Evolutionary conservation across 2,113 vertebrate species (phyloP), one percentile per base, ranked within the genome.

Genomic region (Myodes glareolus): DNA sequence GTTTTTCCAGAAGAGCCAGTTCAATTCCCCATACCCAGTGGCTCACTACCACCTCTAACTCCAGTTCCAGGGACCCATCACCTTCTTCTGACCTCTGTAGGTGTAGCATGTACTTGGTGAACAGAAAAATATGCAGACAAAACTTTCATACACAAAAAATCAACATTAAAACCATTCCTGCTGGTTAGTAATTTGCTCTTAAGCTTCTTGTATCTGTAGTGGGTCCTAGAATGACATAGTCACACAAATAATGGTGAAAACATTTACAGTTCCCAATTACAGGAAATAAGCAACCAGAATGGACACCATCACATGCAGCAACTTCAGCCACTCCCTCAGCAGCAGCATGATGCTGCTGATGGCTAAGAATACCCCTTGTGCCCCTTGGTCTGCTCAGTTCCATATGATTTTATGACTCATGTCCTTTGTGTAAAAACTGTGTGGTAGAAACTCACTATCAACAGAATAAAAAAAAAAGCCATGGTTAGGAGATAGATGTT

Each of bases 351-450:
- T 36, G 47, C 36, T 67, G n/a, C 16, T 77, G 63, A 17, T 16
- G 29, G 17, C 58, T 58, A 3, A 0, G 0, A 3, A 12, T 11
- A 5, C 58, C 19, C 0, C 7, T 39, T 75, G 31, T 65, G 21
- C 58, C 31, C 82, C 31, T 36, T 75, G 6, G 19, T n/a, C 17
- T 73, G 29, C 58, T 94, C 16, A 21, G 9, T 14, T 58, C 19
- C 58, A 58, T 21, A 21, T 58, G 58, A 36, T 16, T 67, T 4
- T 23, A 58, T 45, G 17, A 23, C n/a, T 14, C 45, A 70, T 3
- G 9, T 36, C 11, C 23, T 50, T 76, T 65, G 67, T 2, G 50
- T 10, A 5, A 45, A n/a, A 90, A 17, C 13, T 81, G 10, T 39
- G 9, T 45, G 5, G 8, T 25, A 27, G 10, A 97, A 33, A 52